Evolutionary conservation across 2,888 invertebrate genomes (phyloP).

Genomic region (Drosophila pseudotakahashii): DNA sequence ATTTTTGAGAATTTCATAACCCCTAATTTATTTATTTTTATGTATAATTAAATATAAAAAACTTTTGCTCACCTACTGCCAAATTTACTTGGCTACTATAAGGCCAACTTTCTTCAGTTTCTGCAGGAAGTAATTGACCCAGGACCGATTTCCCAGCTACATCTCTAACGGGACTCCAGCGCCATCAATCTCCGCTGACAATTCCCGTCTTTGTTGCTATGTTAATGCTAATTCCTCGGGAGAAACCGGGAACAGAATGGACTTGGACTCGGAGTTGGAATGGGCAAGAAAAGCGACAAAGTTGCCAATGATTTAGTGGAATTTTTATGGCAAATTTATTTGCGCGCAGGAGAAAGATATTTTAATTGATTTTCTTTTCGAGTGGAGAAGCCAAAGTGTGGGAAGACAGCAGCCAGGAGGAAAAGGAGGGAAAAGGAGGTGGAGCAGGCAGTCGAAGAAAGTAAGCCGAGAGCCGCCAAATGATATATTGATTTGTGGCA

Average conservation of each 20-base stretch:
- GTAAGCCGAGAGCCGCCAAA: constrained; percentile 62
- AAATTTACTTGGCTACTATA: neutral
- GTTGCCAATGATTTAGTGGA: constrained; percentile 75
- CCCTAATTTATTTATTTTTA: too few relatives aligned
- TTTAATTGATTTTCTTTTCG: constrained; percentile 73
- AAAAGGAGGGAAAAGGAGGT: constrained; percentile 8
- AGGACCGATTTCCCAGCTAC: constrained; percentile 30
- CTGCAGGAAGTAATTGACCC: neutral
- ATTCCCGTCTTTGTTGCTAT: constrained; percentile 55
- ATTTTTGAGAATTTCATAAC: too few relatives aligned
- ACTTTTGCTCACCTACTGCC: neutral
- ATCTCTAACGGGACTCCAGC: constrained; percentile 27
- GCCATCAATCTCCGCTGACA: constrained; percentile 46
- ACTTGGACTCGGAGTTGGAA: constrained; percentile 4
- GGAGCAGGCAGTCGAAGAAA: constrained; percentile 58
- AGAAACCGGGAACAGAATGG: constrained; percentile 38
- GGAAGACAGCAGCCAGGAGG: constrained; percentile 54
- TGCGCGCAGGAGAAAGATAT: constrained; percentile 66
- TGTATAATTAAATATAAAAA: too few relatives aligned
- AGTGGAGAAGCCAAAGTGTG: constrained; percentile 61
- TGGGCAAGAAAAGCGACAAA: constrained; percentile 44
- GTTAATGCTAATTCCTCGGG: constrained; percentile 69
- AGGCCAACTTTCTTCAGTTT: neutral
- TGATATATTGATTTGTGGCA: constrained; percentile 76
- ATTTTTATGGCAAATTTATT: constrained; percentile 78